Evolutionary conservation across 2,113 vertebrate species (phyloP).

Genomic region (Rhinolophus sinicus): DNA sequence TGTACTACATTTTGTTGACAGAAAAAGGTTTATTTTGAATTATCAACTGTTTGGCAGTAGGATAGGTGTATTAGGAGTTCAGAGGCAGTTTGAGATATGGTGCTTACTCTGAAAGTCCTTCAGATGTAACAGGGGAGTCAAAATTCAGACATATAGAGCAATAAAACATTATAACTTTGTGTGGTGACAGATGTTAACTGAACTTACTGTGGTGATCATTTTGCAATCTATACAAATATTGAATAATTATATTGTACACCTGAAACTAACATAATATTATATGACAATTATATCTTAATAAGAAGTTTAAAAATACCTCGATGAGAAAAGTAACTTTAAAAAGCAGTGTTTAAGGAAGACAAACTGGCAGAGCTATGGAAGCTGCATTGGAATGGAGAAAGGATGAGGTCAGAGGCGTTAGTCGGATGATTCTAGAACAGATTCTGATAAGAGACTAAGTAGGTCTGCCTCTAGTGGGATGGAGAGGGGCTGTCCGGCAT

Average conservation of each 20-base stretch:
- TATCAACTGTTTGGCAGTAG: neutral
- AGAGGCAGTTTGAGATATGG: neutral
- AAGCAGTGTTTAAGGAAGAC: neutral
- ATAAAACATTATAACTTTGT: too few relatives aligned
- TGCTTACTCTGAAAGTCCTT: neutral
- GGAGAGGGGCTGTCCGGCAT: neutral
- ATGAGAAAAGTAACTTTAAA: neutral
- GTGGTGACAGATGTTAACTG: too few relatives aligned
- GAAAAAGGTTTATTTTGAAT: neutral
- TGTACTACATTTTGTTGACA: neutral
- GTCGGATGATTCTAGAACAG: neutral
- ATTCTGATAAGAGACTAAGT: neutral
- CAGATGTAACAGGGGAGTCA: neutral
- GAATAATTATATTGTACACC: neutral
- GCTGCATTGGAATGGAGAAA: neutral
- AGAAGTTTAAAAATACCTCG: neutral
- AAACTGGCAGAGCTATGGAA: neutral
- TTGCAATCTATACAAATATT: accelerated
- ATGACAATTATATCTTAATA: neutral
- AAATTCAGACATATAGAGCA: neutral
- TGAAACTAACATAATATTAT: neutral
- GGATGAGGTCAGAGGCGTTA: neutral
- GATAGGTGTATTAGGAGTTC: neutral
- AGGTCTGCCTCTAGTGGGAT: too few relatives aligned
- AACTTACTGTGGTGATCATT: neutral